Conservation (phyloP, 2,888 invertebrate species). For the Synanthedon myopaeformis region DNA sequence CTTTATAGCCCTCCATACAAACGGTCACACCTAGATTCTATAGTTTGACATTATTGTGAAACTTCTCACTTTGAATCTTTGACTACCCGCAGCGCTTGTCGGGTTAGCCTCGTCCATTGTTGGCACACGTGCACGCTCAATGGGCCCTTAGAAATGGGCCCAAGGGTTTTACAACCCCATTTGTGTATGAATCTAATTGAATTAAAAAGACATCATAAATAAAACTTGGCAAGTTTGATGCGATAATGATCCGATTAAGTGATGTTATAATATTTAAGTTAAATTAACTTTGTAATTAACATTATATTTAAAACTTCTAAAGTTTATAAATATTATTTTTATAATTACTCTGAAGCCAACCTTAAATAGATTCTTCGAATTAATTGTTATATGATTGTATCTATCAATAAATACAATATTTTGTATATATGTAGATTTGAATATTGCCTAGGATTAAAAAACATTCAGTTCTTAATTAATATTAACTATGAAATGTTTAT, state of each 20-base stretch:
- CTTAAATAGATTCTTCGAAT: no score
- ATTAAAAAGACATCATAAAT: slow-evolving; percentile 43
- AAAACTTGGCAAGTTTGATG: slow-evolving; percentile 22
- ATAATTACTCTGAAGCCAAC: no score
- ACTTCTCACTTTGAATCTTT: slow-evolving; percentile 42
- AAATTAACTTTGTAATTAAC: no score
- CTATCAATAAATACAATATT: no score
- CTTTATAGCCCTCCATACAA: slow-evolving; percentile 35
- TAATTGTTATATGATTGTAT: no score
- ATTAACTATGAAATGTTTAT: no score
- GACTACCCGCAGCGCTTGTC: slow-evolving; percentile 54
- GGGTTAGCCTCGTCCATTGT: slow-evolving; percentile 47
- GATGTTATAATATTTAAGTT: slow-evolving; percentile 3
- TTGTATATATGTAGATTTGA: no score
- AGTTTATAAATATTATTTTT: no score
- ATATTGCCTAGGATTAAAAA: no score
- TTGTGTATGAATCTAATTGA: slow-evolving; percentile 57
- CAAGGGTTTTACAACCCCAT: slow-evolving; percentile 48
- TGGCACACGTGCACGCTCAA: slow-evolving; percentile 57
- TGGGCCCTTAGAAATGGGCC: slow-evolving; percentile 40
- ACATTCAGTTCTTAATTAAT: no score
- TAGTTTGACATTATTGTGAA: slow-evolving; percentile 62
- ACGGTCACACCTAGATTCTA: slow-evolving; percentile 52
- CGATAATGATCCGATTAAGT: slow-evolving; percentile 31
- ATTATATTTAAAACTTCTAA: no score